phyloP scores from a whole-genome alignment of 2,888 invertebrate genomes.

The Andrena trimmerana region DNA sequence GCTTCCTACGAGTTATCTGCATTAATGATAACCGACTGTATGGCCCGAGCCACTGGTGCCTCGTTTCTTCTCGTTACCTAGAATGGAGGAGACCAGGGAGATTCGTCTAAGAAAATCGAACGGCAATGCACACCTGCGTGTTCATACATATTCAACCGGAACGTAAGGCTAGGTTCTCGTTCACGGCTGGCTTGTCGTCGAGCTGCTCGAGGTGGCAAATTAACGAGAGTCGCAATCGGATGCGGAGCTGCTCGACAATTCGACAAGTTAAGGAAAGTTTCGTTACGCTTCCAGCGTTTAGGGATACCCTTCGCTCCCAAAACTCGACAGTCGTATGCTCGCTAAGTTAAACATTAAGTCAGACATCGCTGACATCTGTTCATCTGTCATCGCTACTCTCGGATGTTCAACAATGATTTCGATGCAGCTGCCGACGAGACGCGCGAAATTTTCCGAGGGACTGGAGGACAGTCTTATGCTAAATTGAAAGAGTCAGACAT shows the following conservation, averaged over 20 bases:
- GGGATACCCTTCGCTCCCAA: background rate
- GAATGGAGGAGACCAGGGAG: background rate
- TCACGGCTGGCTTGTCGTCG: constrained; percentile 10
- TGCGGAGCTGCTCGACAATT: constrained; percentile 16
- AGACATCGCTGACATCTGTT: background rate
- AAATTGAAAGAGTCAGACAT: too few species aligned
- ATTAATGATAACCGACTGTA: too few species aligned
- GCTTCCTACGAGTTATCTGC: too few species aligned
- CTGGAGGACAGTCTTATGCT: too few species aligned
- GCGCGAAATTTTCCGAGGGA: too few species aligned
- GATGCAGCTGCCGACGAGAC: too few species aligned
- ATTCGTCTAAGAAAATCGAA: constrained; percentile 21
- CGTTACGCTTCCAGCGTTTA: constrained; percentile 4
- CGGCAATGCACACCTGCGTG: background rate
- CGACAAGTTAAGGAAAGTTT: constrained; percentile 30
- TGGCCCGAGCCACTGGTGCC: too few species aligned
- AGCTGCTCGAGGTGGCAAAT: constrained; percentile 26
- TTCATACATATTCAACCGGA: constrained; percentile 35
- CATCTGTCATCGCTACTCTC: too few species aligned
- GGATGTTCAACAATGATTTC: too few species aligned
- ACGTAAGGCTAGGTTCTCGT: constrained; percentile 10
- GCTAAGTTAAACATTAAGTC: constrained; percentile 3
- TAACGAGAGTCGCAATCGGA: constrained; percentile 31
- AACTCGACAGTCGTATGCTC: background rate
- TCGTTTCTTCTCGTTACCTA: background rate